Base-by-base conservation (phyloP, 2,113 vertebrate species). In the Acinonyx jubatus region DNA sequence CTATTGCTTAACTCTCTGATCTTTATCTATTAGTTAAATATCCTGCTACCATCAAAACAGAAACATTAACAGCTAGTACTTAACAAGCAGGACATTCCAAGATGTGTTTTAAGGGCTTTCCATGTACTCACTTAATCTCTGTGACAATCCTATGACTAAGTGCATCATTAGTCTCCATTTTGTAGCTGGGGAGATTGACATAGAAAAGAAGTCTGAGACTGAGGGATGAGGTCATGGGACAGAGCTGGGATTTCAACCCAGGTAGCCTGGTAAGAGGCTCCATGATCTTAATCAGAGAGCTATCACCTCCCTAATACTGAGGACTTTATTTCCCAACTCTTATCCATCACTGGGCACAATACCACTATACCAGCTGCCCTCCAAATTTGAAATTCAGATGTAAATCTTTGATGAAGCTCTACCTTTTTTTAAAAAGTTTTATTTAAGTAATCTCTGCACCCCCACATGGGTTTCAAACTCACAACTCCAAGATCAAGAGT, bases 101-200 rank as follows among this genome's bases (percentile, higher is more conserved):
- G 12, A 21, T 73, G 15, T 66, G 15, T 90, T 93, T 95, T 65
- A 95, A 96, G 86, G 65, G n/a, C 27, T 83, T 87, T 76, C 55
- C 36, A 55, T 27, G 69, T n/a, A 81, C 29, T 68, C 15, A 74
- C 89, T 89, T 66, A 45, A 48, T 65, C 57, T 10, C 81, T 27
- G 57, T n/a, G 61, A 95, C 80, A 71, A 45, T 74, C 48, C 27
- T 80, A 18, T 66, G n/a, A 71, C 63, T 48, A 27, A 36, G 36
- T 87, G 63, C 74, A 88, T 71, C 63, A 73, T n/a, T 73, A 84
- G 66, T 79, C 29, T 80, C 73, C 13, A 19, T 81, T 92, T 84
- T 89, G 27, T 61, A 81, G 55, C 93, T 61, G 13, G 45, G 45
- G 38, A 86, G 41, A 95, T 0, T 65, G 25, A 79, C 4, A 61